Evolutionary conservation across 2,113 vertebrate genomes (phyloP), one percentile per base, ranked within the genome.

Genomic region (Sceloporus tristichus): DNA sequence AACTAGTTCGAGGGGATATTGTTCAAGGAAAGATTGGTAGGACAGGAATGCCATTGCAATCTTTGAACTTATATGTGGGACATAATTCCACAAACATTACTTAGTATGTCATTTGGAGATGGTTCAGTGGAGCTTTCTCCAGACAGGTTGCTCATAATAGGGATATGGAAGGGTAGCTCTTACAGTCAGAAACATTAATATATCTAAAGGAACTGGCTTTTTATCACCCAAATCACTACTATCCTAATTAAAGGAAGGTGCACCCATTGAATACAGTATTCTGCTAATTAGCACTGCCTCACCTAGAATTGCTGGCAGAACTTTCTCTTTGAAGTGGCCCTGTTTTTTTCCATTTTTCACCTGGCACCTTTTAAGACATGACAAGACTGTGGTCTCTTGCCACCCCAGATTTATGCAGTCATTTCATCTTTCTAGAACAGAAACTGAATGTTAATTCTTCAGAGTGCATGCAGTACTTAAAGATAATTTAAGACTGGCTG

Each of bases 371-470:
- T 70, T 53, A 70, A 6, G 38, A 38, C 14, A 27, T 80, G 34
- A 0, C 19, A 68, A 0, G 9, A 29, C 56, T 77, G 78, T 78
- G 16, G 89, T 87, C 74, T 25, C 42, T 4, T 65, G 4, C 34
- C n/a, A 62, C 9, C 0, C n/a, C 59, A 62, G 59, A 62, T 62
- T 62, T 62, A 62, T 82, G 34, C 42, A 66, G 42, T 11, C 19
- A 6, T 62, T 62, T 62, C 59, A 54, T 27, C 53, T 87, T 91
- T 71, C 74, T 48, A 91, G 87, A 75, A 4, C 6, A 74, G 82
- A 40, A 23, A 2, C 18, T 13, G 65, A 29, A 5, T 29, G 0
- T 87, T 90, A 80, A 88, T 94, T 86, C 1, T 0, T 59, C 79
- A 87, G 73, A 85, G 62, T 53, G 11, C 29, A 70, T 70, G 10